Evolutionary conservation across 2,113 vertebrate genomes (phyloP).

Genomic region (Coryphaenoides rupestris): DNA sequence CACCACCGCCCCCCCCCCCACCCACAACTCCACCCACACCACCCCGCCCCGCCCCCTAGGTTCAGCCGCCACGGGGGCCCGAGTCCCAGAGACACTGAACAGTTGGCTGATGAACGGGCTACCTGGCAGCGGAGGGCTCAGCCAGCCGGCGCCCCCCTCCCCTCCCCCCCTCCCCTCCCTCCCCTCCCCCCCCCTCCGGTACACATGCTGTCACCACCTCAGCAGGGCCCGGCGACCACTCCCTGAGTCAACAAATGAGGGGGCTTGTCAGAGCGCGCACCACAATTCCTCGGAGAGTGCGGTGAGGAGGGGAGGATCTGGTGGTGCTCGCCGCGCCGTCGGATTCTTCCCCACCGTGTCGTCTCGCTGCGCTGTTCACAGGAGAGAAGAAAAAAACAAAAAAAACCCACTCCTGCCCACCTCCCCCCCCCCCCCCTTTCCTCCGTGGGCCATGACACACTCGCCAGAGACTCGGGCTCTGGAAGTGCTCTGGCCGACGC

Average conservation of each 20-base stretch:
- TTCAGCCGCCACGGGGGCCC: conserved; percentile 34
- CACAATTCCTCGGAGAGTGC: conserved; percentile 66
- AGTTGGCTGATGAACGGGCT: conserved; percentile 47
- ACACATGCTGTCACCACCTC: conserved; percentile 65
- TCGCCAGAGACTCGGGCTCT: conserved; percentile 9
- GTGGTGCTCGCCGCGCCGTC: conserved; percentile 42
- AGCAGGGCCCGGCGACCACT: conserved; percentile 68
- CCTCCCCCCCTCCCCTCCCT: not conserved
- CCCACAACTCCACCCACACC: no score
- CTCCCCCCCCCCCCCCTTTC: no score
- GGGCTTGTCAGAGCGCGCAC: conserved; percentile 67
- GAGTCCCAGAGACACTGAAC: conserved; percentile 32
- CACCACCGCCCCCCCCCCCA: no score
- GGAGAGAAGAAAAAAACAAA: no score
- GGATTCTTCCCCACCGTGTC: conserved; percentile 59
- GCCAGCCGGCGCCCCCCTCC: conserved; percentile 35
- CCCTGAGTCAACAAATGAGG: conserved; percentile 74
- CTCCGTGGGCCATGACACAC: no score
- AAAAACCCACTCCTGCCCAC: no score
- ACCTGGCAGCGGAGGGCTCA: conserved; percentile 59
- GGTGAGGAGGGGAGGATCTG: conserved; percentile 60
- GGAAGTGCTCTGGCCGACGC: conserved; percentile 25
- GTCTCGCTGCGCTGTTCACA: conserved; percentile 32
- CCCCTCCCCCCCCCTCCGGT: conserved; percentile 9
- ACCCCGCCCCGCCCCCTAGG: not conserved